Evolutionary conservation across 2,888 invertebrate species (phyloP), one percentile per base, ranked within the genome.

Genomic region (Andricus quercusramuli): DNA sequence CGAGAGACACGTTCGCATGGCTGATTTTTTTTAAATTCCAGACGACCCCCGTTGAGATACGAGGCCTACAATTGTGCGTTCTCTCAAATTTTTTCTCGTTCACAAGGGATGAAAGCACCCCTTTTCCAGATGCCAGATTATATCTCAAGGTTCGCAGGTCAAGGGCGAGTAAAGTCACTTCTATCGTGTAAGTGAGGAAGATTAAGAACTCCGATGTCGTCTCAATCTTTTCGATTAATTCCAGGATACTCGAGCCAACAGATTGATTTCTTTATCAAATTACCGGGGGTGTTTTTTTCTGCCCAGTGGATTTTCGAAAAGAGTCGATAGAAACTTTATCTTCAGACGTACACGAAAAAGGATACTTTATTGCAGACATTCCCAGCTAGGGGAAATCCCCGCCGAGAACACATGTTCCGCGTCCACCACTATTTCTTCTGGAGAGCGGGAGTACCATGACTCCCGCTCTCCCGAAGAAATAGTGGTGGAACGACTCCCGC

Each of bases 1-100:
- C 74, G 74, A 74, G 74, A 56, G 74, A 74, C 32, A n/a, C n/a
- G 56, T 56, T 74, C 56, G 56, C 74, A 51, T 56, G 32, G 51
- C 74, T 74, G 51, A 32, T 51, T 74, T 74, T 51, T 41, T 47
- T 1, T 6, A 67, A 44, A 67, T 70, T 56, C 51, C 47, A 51
- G 17, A 32, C 29, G 29, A 29, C 51, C 22, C 22, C n/a, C 67
- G 37, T 41, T 56, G 29, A 51, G 47, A 70, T 56, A 51, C 32
- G 51, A 51, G 51, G 47, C 74, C 56, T 11, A 56, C 56, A 56
- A 37, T 56, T 74, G 74, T 74, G 74, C 74, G 56, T 59, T 56
- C 51, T 56, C 74, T 59, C 51, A 11, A 37, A n/a, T 56, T 29
- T 44, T 59, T 32, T 74, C 2, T 22, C n/a, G 32, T 29, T 47